Evolutionary conservation across 2,888 invertebrate species (phyloP), one percentile per base, ranked within the genome.

Genomic region (Monoplex corrugatus): DNA sequence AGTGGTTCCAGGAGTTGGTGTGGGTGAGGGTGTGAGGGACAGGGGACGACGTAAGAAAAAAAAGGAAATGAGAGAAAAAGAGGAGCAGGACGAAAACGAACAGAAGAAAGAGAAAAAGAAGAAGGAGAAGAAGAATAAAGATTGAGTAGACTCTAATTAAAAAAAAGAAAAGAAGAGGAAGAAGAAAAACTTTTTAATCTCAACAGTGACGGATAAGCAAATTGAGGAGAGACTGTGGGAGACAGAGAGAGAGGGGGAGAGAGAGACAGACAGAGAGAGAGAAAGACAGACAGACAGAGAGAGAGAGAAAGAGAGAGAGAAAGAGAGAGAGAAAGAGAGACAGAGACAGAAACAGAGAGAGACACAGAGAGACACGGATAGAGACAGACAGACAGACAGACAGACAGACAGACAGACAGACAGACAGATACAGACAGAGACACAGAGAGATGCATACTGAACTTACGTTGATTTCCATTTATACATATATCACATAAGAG

Each of bases 281-380:
- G 38, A 87, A 38, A 57, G 32, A 50, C 40, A 87, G 40, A 87
- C 40, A 87, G 19, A 75, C 44, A 16, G 45, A 40, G 45, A 50
- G 80, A 50, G 50, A 50, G 50, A 72, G n/a, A 72, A 6, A 72
- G n/a, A 72, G n/a, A 72, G 72, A 72, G 57, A 80, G 57, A 87
- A 32, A 80, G 87, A 40, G 57, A 87, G 45, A 87, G 80, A 50
- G 50, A 87, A 3, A 87, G 23, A 86, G 45, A 84, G 45, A 82
- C 45, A 38, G n/a, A 72, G n/a, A 72, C 16, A 72, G n/a, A 72
- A 6, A 72, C 16, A 72, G n/a, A 72, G n/a, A 72, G n/a, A 72
- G n/a, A 72, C 16, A 72, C 16, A 72, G n/a, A 72, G n/a, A 72
- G n/a, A 72, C 16, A 72, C 16, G 28, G n/a, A 72, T 6, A 72